Evolutionary conservation across 2,888 invertebrate genomes (phyloP), one percentile per base, ranked within the genome.

Genomic region (Eustalomyia histrio): DNA sequence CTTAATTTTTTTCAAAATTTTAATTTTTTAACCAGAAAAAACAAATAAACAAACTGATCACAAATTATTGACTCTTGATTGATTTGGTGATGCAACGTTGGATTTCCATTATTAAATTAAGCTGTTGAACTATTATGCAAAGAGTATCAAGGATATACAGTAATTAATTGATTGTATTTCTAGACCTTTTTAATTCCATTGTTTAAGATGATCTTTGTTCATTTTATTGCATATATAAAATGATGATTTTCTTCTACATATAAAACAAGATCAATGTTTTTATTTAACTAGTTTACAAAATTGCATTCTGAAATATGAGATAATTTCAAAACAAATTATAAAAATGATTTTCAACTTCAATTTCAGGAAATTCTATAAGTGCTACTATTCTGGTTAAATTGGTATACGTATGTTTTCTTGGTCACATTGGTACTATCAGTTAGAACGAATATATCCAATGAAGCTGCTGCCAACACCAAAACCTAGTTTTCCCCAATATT

Each of bases 1-100:
- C 84, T 83, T 60, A 84, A 86, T 88, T 87, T 87, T 88, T 87
- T 87, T 82, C 17, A 80, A 87, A n/a, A 87, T 86, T 87, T 86
- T 88, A 83, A 84, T 85, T 84, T 84, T 85, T 84, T 83, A 83
- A 74, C 57, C 67, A 81, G 35, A 78, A 81, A 83, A 57, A 78
- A 71, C 43, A 81, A n/a, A 78, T 68, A 76, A 82, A 82, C n/a
- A 29, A 47, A 55, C 57, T 29, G 50, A 50, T 47, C 35, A 55
- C 50, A 53, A 67, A 65, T 24, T 63, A 47, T 72, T 57, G 47
- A 68, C 55, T 39, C 24, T 64, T 55, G 55, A 17, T 71, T 58
- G 53, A 64, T 60, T 79, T 29, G 79, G 55, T 47, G 16, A 8
- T 18, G 47, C 72, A 67, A 50, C 65, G 58, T 39, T 63, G 67